A percentile compares a stretch with the other conserved stretches of the same genome.
These are phyloP conservation scores for Gymnarchus niloticus DNA, from an alignment of 2,113 vertebrate species.

Conservation along the genomic window DNA sequence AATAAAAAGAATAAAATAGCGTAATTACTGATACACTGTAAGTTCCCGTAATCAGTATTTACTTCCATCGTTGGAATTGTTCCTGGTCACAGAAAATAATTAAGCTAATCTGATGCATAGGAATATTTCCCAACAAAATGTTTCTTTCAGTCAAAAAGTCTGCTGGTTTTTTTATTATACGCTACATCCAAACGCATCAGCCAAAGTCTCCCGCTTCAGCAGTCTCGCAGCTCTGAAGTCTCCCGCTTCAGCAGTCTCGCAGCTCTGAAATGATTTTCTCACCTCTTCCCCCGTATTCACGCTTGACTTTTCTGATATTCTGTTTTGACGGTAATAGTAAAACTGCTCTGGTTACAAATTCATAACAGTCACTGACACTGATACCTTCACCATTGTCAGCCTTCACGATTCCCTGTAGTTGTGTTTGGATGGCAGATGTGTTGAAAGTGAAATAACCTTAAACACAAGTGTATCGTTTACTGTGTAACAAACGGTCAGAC, in stretches of 20 bases:
- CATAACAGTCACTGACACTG: not conserved
- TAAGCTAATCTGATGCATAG: not conserved
- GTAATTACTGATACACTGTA: no score
- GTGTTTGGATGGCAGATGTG: not conserved
- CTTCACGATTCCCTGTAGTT: not conserved
- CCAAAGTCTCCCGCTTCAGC: not conserved
- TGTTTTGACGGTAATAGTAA: not conserved
- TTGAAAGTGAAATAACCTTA: not conserved
- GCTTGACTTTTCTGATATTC: not conserved
- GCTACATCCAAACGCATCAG: not conserved
- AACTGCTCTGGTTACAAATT: not conserved
- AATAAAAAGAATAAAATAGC: not conserved
- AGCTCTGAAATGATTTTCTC: not conserved
- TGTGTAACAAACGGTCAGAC: not conserved
- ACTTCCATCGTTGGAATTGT: not conserved
- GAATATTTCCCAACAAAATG: not conserved
- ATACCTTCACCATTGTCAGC: not conserved
- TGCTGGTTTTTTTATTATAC: not conserved
- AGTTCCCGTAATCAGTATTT: not conserved
- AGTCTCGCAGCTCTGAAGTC: not conserved
- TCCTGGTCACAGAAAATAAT: not conserved
- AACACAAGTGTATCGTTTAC: not conserved
- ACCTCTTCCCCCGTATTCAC: not conserved
- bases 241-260: not conserved
- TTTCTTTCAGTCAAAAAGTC: not conserved